Percentiles rank a stretch among this genome's conserved stretches.
phyloP scores from a whole-genome alignment of 2,888 invertebrate species.

The Odontocolon sp. region DNA sequence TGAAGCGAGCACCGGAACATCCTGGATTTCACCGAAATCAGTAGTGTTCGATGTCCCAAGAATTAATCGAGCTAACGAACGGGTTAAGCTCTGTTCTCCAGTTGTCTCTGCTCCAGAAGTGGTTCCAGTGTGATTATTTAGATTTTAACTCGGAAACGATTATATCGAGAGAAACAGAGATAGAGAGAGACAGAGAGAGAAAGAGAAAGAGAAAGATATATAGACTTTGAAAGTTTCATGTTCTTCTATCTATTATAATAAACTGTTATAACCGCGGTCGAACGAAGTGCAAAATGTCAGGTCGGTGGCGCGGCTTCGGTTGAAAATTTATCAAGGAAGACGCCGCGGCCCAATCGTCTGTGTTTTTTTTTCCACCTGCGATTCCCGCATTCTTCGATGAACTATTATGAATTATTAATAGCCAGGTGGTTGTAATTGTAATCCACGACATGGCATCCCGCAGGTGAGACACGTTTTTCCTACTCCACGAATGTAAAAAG shows the following conservation, averaged over 20 bases:
- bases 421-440: constrained; percentile 70
- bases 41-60: constrained; percentile 25
- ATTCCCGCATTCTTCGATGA: constrained; percentile 55
- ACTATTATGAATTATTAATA: constrained; percentile 72
- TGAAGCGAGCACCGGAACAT: neutral
- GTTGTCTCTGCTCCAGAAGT: neutral
- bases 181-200: too few relatives aligned
- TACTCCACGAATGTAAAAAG: constrained; percentile 30
- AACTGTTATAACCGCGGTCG: constrained; percentile 13
- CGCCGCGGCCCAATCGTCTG: constrained; percentile 33
- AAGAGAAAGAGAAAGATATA: too few relatives aligned
- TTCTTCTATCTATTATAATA: too few relatives aligned
- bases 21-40: neutral
- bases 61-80: constrained; percentile 4
- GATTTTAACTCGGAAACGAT: too few relatives aligned
- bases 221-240: too few relatives aligned
- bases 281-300: constrained; percentile 61
- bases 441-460: constrained; percentile 79
- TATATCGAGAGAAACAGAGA: too few relatives aligned
- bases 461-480: constrained; percentile 76
- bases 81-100: constrained; percentile 1
- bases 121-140: too few relatives aligned
- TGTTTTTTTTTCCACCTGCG: neutral
- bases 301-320: constrained; percentile 64
- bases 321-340: constrained; percentile 61